Evolutionary conservation across 2,113 vertebrate species (phyloP).

Genomic region (Theristicus caerulescens): DNA sequence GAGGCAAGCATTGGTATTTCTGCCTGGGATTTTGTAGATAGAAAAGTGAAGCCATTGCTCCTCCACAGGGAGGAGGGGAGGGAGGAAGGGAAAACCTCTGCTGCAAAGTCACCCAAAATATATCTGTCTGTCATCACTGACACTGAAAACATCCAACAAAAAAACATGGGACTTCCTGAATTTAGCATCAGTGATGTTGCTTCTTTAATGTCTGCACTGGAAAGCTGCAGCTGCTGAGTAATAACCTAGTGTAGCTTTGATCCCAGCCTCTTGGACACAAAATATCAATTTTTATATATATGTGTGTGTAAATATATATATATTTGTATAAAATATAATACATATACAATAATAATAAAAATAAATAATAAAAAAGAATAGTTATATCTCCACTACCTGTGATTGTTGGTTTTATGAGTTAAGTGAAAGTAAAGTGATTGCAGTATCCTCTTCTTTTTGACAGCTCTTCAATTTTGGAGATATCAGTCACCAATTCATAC

Average conservation of each 20-base stretch:
- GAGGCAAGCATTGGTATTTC: rapidly evolving
- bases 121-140: neutral
- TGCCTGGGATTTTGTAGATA: neutral
- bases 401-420: neutral
- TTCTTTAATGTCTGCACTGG: neutral
- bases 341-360: neutral
- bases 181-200: neutral
- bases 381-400: neutral
- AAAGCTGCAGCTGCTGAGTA: neutral
- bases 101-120: neutral
- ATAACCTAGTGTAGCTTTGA: neutral
- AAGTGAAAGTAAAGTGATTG: neutral
- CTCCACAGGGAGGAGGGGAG: neutral
- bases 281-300: neutral
- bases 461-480: neutral
- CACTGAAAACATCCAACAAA: neutral
- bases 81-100: neutral
- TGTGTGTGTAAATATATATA: neutral
- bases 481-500: neutral
- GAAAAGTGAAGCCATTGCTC: neutral
- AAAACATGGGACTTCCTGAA: neutral
- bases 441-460: neutral
- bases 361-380: neutral
- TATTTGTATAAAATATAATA: neutral
- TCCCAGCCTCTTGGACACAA: neutral